phyloP scores from a whole-genome alignment of 1,140 invertebrate species.

The Teleogryllus occipitalis region DNA sequence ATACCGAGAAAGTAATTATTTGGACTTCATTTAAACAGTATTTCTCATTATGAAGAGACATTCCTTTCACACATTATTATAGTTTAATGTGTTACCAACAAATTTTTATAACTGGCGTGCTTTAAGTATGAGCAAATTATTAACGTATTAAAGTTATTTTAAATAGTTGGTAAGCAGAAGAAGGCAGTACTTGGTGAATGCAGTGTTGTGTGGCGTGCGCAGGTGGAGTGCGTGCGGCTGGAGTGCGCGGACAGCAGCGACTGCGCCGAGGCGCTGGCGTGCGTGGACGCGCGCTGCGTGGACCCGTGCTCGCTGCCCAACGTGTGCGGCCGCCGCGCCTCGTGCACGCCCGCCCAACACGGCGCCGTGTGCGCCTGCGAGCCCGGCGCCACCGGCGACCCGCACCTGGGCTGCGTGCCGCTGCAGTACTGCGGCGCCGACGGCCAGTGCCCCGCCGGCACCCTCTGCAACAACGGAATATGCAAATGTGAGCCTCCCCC shows the following conservation, averaged over 20 bases:
- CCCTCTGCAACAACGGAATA: constrained; percentile 70
- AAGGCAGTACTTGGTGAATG: neutral
- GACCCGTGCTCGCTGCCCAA: constrained; percentile 71
- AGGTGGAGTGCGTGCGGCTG: constrained; percentile 54
- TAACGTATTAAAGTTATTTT: neutral
- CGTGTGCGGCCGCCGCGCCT: constrained; percentile 71
- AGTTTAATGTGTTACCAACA: too few species aligned
- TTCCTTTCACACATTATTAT: too few species aligned
- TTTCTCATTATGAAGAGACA: too few species aligned
- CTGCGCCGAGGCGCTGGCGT: constrained; percentile 59
- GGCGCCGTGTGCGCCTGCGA: constrained; percentile 71
- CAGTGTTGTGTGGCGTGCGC: constrained; percentile 22
- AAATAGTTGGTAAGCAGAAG: neutral
- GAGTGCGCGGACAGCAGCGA: constrained; percentile 75
- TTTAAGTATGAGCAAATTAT: too few species aligned
- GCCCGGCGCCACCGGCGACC: constrained; percentile 75
- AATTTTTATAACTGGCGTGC: too few species aligned
- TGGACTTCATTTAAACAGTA: too few species aligned
- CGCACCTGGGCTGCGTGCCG: constrained; percentile 68
- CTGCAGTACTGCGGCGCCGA: constrained; percentile 70
- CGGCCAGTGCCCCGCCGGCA: constrained; percentile 67
- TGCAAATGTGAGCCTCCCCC: constrained; percentile 52
- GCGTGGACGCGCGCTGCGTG: constrained; percentile 68
- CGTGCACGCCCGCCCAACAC: constrained; percentile 60
- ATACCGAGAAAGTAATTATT: too few species aligned